Evolutionary conservation across 2,888 invertebrate genomes (phyloP).

Genomic region (Diabrotica balteata): DNA sequence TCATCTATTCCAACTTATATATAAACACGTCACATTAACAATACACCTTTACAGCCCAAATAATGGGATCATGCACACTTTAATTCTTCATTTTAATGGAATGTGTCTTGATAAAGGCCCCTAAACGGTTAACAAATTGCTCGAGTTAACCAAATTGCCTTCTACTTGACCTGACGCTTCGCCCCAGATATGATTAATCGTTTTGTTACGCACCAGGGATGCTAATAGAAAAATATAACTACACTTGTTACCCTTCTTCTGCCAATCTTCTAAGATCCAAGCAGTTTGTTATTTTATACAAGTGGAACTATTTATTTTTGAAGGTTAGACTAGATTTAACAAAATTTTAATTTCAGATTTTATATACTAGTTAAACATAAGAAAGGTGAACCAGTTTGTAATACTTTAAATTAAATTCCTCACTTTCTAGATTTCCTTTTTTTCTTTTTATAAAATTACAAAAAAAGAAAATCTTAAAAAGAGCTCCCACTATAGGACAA

Average conservation of each 20-base stretch:
- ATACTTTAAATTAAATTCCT: no score
- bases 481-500: no score
- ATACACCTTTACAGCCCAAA: constrained; percentile 10
- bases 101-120: constrained; percentile 35
- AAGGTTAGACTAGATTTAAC: no score
- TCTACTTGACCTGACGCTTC: constrained; percentile 32
- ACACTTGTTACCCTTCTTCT: neutral
- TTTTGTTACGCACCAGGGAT: constrained; percentile 2
- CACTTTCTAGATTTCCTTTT: no score
- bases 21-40: neutral
- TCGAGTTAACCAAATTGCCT: constrained; percentile 37
- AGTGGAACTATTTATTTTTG: no score
- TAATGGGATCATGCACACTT: constrained; percentile 28
- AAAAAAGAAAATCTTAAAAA: no score
- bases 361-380: no score
- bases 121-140: constrained; percentile 41
- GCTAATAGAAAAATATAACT: neutral
- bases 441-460: no score
- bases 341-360: no score
- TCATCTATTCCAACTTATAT: no score
- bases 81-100: constrained; percentile 39
- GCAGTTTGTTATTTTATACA: no score
- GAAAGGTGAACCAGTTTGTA: no score
- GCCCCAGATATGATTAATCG: constrained; percentile 36
- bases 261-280: neutral